Evolutionary conservation across 2,888 invertebrate species (phyloP).

Genomic region (Matsumyia berberina): DNA sequence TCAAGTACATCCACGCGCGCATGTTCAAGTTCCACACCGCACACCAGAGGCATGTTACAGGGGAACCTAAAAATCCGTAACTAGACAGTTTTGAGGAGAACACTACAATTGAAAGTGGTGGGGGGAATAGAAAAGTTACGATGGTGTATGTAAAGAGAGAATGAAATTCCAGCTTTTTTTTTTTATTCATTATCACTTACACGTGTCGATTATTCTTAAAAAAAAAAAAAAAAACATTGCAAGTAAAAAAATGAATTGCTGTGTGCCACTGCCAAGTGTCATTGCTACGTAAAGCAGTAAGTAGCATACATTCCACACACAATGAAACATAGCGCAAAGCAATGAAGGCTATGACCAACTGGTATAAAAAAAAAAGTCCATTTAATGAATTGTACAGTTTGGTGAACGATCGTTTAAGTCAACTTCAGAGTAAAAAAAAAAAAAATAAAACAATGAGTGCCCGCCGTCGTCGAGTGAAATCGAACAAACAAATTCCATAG

Average conservation of each 20-base stretch:
- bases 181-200: slow-evolving; percentile 44
- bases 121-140: slow-evolving; percentile 3
- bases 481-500: slow-evolving; percentile 23
- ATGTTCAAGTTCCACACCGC: slow-evolving; percentile 28
- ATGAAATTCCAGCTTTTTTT: slow-evolving; percentile 37
- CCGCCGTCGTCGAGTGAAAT: slow-evolving; percentile 33
- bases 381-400: slow-evolving; percentile 46
- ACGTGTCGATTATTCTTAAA: slow-evolving; percentile 59
- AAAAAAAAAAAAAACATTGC: slow-evolving; percentile 1
- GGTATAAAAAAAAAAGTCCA: slow-evolving; percentile 5
- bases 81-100: background rate
- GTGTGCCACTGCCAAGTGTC: slow-evolving; percentile 25
- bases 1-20: slow-evolving; percentile 54
- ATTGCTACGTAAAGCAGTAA: slow-evolving; percentile 34
- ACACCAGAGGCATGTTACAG: background rate
- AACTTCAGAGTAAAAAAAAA: slow-evolving; percentile 11
- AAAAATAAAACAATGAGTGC: slow-evolving; percentile 16
- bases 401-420: slow-evolving; percentile 31
- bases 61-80: background rate
- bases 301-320: slow-evolving; percentile 29
- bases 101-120: background rate
- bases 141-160: background rate
- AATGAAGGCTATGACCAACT: background rate
- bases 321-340: background rate
- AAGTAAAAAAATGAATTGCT: slow-evolving; percentile 29